phyloP scores from a whole-genome alignment of 2,797 vertebrate species.

The Distichodus sexfasciatus region DNA sequence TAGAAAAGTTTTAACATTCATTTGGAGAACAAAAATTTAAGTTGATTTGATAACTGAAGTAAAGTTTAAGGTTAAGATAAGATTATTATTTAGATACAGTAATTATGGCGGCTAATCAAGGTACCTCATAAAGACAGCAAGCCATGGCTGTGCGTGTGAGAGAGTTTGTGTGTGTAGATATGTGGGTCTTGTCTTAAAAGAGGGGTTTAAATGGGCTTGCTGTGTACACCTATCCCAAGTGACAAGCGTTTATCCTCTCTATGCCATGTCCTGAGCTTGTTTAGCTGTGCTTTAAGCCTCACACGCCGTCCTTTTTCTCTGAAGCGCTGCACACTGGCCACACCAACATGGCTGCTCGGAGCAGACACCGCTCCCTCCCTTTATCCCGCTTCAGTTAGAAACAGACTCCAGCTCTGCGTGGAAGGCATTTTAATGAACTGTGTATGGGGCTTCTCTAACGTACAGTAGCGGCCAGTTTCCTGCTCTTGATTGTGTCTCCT shows the following conservation, averaged over 20 bases:
- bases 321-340: background rate
- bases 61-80: no score
- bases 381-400: background rate
- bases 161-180: background rate
- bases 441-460: background rate
- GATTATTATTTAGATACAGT: no score
- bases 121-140: conserved; percentile 37
- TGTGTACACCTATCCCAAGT: background rate
- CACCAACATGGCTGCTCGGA: background rate
- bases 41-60: no score
- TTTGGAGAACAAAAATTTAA: no score
- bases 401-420: background rate
- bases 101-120: no score
- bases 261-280: background rate
- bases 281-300: background rate
- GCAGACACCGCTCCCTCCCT: no score
- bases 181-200: background rate
- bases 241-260: background rate
- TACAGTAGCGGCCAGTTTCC: conserved; percentile 33
- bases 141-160: background rate
- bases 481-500: conserved; percentile 36
- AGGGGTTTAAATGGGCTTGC: conserved; percentile 3
- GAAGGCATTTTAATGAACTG: background rate
- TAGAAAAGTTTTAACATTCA: no score
- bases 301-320: background rate